phyloP scores from a whole-genome alignment of 2,113 vertebrate species.

The Chrysochloris asiatica region DNA sequence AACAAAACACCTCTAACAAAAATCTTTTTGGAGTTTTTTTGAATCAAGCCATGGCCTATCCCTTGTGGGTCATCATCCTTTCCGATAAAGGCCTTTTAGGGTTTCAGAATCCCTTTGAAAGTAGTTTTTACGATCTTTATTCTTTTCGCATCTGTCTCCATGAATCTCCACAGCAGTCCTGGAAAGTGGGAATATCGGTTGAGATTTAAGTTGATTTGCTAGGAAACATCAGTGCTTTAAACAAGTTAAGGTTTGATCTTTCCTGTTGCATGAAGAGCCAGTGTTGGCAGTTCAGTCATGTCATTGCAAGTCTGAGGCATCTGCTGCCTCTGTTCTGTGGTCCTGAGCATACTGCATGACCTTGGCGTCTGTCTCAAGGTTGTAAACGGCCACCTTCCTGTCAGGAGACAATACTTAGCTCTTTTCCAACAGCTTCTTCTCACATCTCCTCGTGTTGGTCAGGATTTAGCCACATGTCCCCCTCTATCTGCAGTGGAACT shows the following conservation, averaged over 20 bases:
- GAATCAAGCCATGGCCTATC: no score
- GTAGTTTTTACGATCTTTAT: neutral
- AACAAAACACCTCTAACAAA: no score
- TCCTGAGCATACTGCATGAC: neutral
- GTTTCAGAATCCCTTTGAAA: neutral
- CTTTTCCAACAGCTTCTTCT: no score
- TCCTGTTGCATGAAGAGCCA: no score
- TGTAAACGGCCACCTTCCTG: neutral
- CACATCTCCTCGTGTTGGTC: neutral
- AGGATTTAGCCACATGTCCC: neutral
- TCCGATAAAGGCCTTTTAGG: no score
- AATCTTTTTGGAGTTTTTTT: no score
- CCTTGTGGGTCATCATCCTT: no score
- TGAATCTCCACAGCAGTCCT: neutral
- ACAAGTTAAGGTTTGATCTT: neutral
- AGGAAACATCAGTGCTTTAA: neutral
- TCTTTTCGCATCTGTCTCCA: neutral
- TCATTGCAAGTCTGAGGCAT: neutral
- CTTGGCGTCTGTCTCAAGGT: neutral
- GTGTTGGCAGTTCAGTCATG: neutral
- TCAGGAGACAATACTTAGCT: neutral
- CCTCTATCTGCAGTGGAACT: rapidly evolving
- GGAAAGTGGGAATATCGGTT: neutral
- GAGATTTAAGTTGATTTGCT: no score
- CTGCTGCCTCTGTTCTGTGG: neutral